Conservation (phyloP, 2,113 vertebrate species). For the Phylloscopus trochiloides region DNA sequence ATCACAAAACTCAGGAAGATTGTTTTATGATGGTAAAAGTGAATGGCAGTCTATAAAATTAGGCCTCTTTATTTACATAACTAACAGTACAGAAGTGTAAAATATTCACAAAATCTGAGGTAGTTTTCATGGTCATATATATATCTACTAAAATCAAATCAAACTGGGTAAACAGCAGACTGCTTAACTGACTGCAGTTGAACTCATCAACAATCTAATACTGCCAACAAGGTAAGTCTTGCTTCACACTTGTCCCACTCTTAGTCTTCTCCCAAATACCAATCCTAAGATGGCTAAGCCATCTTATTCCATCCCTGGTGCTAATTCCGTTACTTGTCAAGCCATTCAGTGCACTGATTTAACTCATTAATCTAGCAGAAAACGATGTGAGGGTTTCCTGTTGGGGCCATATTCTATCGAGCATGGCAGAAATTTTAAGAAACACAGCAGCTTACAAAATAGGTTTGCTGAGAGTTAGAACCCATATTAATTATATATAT, state of each 20-base stretch:
- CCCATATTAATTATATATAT: accelerated
- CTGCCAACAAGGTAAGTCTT: background rate
- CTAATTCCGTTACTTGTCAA: background rate
- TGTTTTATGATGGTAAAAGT: background rate
- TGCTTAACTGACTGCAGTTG: background rate
- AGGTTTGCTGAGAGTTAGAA: background rate
- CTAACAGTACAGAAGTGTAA: background rate
- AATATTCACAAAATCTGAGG: background rate
- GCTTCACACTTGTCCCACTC: background rate
- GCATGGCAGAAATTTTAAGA: background rate
- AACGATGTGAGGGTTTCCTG: accelerated
- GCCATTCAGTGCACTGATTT: background rate
- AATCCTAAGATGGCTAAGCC: background rate
- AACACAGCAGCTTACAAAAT: background rate
- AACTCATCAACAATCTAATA: background rate
- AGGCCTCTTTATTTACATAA: background rate
- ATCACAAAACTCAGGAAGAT: background rate
- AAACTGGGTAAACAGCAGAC: background rate
- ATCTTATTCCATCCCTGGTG: background rate
- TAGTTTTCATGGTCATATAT: background rate
- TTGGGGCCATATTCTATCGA: background rate
- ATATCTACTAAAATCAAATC: background rate
- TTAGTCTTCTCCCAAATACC: background rate
- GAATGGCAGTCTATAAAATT: background rate
- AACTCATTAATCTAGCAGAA: background rate